These are phyloP conservation scores for Zoanthus gigantus DNA, from an alignment of 92 coral and sea anemone genomes.

Conservation along the genomic window DNA sequence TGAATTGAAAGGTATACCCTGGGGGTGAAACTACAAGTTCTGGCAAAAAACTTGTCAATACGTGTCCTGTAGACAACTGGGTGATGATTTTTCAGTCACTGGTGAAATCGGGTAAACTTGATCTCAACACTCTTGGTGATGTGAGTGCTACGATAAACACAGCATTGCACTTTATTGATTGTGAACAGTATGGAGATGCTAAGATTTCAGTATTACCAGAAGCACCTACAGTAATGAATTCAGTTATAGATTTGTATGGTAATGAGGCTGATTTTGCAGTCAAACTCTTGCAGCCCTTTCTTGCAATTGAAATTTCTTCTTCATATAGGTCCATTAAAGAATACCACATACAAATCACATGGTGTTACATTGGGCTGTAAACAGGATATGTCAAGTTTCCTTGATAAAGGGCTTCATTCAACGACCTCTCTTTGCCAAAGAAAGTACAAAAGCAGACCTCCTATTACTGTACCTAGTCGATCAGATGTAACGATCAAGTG, in stretches of 20 bases:
- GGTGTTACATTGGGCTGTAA: conserved; percentile 33
- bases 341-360: conserved; percentile 28
- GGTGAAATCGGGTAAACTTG: conserved; percentile 41
- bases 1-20: conserved; percentile 35
- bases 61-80: conserved; percentile 56
- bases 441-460: conserved; percentile 58
- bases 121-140: no score
- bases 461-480: conserved; percentile 42
- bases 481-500: conserved; percentile 41
- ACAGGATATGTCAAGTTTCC: conserved; percentile 23
- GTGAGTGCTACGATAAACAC: conserved; percentile 25
- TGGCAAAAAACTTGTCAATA: conserved; percentile 42
- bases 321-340: conserved; percentile 49
- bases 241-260: conserved; percentile 59
- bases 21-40: conserved; percentile 36
- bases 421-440: conserved; percentile 51
- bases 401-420: conserved; percentile 56
- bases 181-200: conserved; percentile 48
- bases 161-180: conserved; percentile 40
- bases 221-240: conserved; percentile 10
- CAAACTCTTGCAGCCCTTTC: conserved; percentile 31
- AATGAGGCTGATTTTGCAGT: conserved; percentile 64
- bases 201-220: conserved; percentile 28
- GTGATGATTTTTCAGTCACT: conserved; percentile 47
- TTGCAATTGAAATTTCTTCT: conserved; percentile 39